These are phyloP conservation scores for Tragopan temminckii DNA, from an alignment of 2,797 vertebrate species.

Conservation along the genomic window DNA sequence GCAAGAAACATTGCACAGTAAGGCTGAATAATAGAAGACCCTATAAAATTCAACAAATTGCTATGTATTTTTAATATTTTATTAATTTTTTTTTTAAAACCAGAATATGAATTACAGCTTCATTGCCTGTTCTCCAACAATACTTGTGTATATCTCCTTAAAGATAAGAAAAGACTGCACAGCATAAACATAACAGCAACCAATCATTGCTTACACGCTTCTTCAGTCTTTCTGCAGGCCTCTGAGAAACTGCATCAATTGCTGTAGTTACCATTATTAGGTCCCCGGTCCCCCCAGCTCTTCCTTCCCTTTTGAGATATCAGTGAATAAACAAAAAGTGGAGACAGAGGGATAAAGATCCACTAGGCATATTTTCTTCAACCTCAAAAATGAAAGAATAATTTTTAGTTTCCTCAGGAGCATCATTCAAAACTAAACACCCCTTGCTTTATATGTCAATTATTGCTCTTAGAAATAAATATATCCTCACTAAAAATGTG, in stretches of 20 bases:
- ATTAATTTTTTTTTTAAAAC: background rate
- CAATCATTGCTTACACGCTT: background rate
- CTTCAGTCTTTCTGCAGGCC: background rate
- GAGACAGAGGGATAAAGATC: background rate
- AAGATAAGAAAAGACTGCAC: background rate
- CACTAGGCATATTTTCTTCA: background rate
- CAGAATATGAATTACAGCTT: background rate
- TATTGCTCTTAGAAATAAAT: slow-evolving; percentile 9
- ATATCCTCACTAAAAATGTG: slow-evolving; percentile 9
- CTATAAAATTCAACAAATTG: background rate
- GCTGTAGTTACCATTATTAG: rapidly evolving
- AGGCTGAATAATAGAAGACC: background rate
- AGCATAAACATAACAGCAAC: background rate
- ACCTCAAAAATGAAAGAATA: background rate
- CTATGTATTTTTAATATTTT: background rate
- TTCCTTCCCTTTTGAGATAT: background rate
- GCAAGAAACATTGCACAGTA: background rate
- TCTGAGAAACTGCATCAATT: background rate
- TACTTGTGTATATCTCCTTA: background rate
- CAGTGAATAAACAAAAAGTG: background rate
- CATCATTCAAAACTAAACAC: background rate
- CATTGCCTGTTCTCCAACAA: background rate
- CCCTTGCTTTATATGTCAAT: background rate
- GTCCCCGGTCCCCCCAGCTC: background rate
- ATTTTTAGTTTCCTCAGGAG: slow-evolving; percentile 24